Evolutionary conservation across 2,797 vertebrate genomes (phyloP).

Genomic region (Scolopax bukidnonensis): DNA sequence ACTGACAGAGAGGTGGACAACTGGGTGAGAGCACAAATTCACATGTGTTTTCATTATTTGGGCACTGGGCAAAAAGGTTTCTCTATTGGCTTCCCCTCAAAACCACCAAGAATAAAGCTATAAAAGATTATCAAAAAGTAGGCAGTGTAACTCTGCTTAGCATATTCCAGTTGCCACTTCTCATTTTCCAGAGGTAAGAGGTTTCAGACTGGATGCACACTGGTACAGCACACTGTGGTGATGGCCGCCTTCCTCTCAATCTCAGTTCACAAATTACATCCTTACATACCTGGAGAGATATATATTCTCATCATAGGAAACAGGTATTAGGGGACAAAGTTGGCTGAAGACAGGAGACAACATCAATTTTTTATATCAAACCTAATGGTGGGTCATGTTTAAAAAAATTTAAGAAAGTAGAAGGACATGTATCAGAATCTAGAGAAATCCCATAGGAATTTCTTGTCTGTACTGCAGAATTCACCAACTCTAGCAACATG

Average conservation of each 20-base stretch:
- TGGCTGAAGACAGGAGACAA: neutral
- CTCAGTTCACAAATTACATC: neutral
- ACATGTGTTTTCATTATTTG: neutral
- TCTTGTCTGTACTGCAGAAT: neutral
- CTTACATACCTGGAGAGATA: neutral
- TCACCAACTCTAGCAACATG: neutral
- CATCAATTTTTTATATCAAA: neutral
- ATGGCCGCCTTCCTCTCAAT: neutral
- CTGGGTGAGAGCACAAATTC: neutral
- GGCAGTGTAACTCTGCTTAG: constrained; percentile 27
- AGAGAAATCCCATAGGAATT: neutral
- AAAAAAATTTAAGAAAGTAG: neutral
- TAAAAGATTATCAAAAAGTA: constrained; percentile 44
- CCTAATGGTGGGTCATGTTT: neutral
- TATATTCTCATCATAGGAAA: neutral
- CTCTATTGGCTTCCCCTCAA: neutral
- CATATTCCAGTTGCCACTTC: constrained; percentile 24
- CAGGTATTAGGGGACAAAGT: neutral
- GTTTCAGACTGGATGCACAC: neutral
- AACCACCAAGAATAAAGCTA: neutral
- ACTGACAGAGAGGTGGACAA: neutral
- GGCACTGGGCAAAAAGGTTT: neutral
- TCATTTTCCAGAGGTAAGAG: constrained; percentile 15
- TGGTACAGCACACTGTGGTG: neutral
- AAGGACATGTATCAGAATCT: neutral